These are phyloP conservation scores for Chesias legatella DNA, from an alignment of 2,888 invertebrate genomes.

Conservation along the genomic window DNA sequence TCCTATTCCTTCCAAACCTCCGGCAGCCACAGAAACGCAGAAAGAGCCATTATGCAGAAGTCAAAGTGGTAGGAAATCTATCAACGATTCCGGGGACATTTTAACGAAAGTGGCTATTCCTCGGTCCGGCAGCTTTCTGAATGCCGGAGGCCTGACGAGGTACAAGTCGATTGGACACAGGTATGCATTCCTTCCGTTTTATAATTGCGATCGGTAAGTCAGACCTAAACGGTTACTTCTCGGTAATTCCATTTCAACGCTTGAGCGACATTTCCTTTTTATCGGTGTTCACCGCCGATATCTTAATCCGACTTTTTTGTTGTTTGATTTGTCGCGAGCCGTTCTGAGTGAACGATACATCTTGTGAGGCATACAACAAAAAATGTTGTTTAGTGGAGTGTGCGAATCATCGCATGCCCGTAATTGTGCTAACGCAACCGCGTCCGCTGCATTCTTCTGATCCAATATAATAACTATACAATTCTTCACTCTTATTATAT, in stretches of 20 bases:
- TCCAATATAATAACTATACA: slow-evolving; percentile 44
- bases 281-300: slow-evolving; percentile 38
- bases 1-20: slow-evolving; percentile 67
- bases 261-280: slow-evolving; percentile 51
- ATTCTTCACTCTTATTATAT: slow-evolving; percentile 22
- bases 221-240: slow-evolving; percentile 33
- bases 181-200: slow-evolving; percentile 50
- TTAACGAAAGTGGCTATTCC: slow-evolving; percentile 93
- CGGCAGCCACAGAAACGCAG: slow-evolving; percentile 45
- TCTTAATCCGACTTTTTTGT: slow-evolving; percentile 32
- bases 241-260: slow-evolving; percentile 42
- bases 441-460: slow-evolving; percentile 63
- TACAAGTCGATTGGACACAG: slow-evolving; percentile 86
- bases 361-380: slow-evolving; percentile 45
- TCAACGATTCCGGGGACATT: slow-evolving; percentile 86
- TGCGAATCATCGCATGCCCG: slow-evolving; percentile 60
- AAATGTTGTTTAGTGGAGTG: slow-evolving; percentile 60
- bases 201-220: slow-evolving; percentile 35
- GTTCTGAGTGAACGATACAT: slow-evolving; percentile 43
- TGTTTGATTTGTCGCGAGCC: slow-evolving; percentile 43
- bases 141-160: slow-evolving; percentile 87
- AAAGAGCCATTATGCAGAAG: slow-evolving; percentile 68
- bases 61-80: slow-evolving; percentile 70
- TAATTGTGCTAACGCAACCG: slow-evolving; percentile 66
- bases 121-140: slow-evolving; percentile 91